phyloP scores from a whole-genome alignment of 2,113 vertebrate species.

The Herpetotheres cachinnans region DNA sequence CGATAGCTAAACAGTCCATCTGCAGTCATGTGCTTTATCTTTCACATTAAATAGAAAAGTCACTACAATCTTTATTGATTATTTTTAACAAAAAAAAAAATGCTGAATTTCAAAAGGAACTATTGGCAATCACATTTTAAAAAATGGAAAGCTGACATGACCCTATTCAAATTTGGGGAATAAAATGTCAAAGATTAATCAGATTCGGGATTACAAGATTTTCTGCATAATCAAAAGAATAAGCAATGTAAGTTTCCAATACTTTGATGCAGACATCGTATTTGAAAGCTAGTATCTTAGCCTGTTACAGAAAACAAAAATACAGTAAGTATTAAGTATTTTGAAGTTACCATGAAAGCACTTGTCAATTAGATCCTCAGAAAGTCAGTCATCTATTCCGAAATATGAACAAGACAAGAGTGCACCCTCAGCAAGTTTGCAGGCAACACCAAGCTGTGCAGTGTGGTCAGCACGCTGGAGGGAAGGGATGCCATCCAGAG shows the following conservation, averaged over 20 bases:
- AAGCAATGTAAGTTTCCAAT: fast-evolving
- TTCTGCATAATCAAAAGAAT: neutral
- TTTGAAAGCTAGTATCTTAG: neutral
- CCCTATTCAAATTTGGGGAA: neutral
- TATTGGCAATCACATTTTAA: neutral
- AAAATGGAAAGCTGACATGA: neutral
- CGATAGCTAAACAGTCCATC: neutral
- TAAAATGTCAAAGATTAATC: neutral
- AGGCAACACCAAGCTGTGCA: no score
- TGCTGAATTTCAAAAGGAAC: neutral
- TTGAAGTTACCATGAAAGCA: neutral
- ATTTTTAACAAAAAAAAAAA: neutral
- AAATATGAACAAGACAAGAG: neutral
- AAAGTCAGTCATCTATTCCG: neutral
- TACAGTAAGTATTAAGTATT: fast-evolving
- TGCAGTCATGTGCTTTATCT: neutral
- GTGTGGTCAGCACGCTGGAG: no score
- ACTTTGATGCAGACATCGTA: neutral
- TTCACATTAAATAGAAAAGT: neutral
- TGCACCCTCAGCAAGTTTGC: no score
- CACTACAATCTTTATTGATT: neutral
- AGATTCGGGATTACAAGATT: neutral
- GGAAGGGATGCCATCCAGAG: no score
- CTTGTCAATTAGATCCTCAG: neutral
- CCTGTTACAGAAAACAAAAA: neutral